A percentile compares a stretch with the other conserved stretches of the same genome.
phyloP scores from a whole-genome alignment of 2,113 vertebrate genomes.

The Benitochromis conjunctus region DNA sequence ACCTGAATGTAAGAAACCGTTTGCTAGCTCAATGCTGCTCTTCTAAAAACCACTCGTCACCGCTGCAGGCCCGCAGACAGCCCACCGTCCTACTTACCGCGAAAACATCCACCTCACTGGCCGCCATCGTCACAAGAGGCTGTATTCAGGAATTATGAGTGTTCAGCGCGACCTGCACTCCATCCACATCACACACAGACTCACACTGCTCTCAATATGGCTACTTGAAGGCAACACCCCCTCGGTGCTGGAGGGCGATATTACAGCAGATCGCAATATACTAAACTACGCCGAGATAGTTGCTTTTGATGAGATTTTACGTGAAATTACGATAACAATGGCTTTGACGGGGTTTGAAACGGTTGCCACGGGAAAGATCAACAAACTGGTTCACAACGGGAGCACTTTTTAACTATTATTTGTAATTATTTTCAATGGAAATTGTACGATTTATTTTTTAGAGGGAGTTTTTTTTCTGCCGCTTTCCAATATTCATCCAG shows the following conservation, averaged over 20 bases:
- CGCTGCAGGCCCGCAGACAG: not conserved
- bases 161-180: slow-evolving; percentile 61
- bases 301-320: not conserved
- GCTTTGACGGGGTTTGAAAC: not conserved
- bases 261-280: slow-evolving; percentile 2
- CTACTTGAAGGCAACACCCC: slow-evolving; percentile 86
- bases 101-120: slow-evolving; percentile 78
- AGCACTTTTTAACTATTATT: not conserved
- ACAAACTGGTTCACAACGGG: not conserved
- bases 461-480: not conserved
- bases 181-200: slow-evolving; percentile 46
- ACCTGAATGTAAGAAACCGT: not conserved
- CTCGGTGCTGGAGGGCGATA: slow-evolving; percentile 55
- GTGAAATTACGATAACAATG: not conserved
- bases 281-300: not conserved
- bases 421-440: not conserved
- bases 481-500: not conserved
- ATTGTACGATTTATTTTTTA: not conserved
- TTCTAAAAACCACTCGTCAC: not conserved
- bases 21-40: not conserved
- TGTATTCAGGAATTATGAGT: slow-evolving; percentile 15
- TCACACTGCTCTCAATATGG: slow-evolving; percentile 81
- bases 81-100: slow-evolving; percentile 70
- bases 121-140: slow-evolving; percentile 78
- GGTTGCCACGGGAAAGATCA: not conserved